A percentile compares a stretch with the other conserved stretches of the same genome.
Conservation (phyloP, 1,140 invertebrate species). For the Dreissena rostriformis region DNA sequence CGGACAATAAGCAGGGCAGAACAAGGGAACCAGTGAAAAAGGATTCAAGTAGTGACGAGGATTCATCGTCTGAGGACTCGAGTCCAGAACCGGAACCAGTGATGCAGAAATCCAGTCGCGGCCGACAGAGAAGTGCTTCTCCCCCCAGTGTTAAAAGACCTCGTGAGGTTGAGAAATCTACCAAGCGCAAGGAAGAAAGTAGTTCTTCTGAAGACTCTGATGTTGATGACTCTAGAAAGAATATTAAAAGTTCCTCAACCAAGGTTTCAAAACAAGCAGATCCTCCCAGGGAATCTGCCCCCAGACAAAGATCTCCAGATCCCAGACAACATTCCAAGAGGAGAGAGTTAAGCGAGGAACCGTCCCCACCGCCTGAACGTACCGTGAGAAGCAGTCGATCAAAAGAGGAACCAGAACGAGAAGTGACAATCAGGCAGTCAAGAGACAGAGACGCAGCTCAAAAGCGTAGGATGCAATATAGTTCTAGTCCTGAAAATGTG, state of each 20-base stretch:
- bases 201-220: not conserved
- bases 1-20: not conserved
- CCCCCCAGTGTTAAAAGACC: not conserved
- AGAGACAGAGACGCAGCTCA: constrained; percentile 15
- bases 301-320: too few species aligned
- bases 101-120: constrained; percentile 34
- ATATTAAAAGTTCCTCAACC: too few species aligned
- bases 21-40: not conserved
- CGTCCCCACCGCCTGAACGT: not conserved
- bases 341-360: constrained; percentile 5
- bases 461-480: constrained; percentile 16
- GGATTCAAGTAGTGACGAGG: not conserved
- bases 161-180: not conserved
- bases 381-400: constrained; percentile 5
- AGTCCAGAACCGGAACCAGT: not conserved
- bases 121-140: not conserved
- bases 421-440: constrained; percentile 3
- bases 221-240: not conserved
- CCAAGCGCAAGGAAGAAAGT: too few species aligned
- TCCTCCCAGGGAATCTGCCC: too few species aligned
- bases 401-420: not conserved
- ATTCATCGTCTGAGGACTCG: constrained; percentile 29
- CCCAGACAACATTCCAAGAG: too few species aligned
- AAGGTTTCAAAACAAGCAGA: too few species aligned
- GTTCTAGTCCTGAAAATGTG: constrained; percentile 28